Evolutionary conservation across 2,888 invertebrate genomes (phyloP).

Genomic region (Drosophila hamatofila): DNA sequence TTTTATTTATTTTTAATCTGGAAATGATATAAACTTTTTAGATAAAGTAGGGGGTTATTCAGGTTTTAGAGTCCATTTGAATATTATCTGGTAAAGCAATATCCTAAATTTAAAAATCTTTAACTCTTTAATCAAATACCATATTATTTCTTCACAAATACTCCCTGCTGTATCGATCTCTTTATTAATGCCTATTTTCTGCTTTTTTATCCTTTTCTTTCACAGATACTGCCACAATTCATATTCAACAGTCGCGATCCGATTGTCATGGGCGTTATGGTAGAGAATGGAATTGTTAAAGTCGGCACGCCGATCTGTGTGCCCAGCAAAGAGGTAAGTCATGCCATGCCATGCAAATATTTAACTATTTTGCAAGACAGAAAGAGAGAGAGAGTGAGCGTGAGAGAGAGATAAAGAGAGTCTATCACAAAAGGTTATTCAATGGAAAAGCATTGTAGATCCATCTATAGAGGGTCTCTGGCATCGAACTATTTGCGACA

Average conservation of each 20-base stretch:
- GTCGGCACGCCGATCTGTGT: slow-evolving; percentile 99
- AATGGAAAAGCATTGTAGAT: slow-evolving; percentile 58
- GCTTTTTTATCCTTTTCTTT: not conserved
- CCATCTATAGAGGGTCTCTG: slow-evolving; percentile 13
- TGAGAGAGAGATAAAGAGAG: not conserved
- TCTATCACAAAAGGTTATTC: slow-evolving; percentile 55
- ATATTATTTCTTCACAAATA: not conserved
- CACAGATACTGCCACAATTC: slow-evolving; percentile 91
- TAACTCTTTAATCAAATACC: not conserved
- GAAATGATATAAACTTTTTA: no score
- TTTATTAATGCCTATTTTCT: slow-evolving; percentile 26
- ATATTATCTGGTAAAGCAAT: no score
- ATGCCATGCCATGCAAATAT: slow-evolving; percentile 66
- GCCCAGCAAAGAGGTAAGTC: slow-evolving; percentile 95
- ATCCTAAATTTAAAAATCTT: not conserved
- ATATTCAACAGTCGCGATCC: slow-evolving; percentile 99
- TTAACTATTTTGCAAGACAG: slow-evolving; percentile 50
- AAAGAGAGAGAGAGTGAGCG: not conserved
- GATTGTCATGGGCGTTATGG: slow-evolving; percentile 97
- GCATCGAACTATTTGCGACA: slow-evolving; percentile 39
- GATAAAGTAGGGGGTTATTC: not conserved
- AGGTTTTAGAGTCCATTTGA: no score
- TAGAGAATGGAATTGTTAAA: slow-evolving; percentile 97
- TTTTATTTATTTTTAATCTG: not conserved
- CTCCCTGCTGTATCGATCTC: no score